Evolutionary conservation across 2,888 invertebrate species (phyloP), one percentile per base, ranked within the genome.

Genomic region (Homarus gammarus): DNA sequence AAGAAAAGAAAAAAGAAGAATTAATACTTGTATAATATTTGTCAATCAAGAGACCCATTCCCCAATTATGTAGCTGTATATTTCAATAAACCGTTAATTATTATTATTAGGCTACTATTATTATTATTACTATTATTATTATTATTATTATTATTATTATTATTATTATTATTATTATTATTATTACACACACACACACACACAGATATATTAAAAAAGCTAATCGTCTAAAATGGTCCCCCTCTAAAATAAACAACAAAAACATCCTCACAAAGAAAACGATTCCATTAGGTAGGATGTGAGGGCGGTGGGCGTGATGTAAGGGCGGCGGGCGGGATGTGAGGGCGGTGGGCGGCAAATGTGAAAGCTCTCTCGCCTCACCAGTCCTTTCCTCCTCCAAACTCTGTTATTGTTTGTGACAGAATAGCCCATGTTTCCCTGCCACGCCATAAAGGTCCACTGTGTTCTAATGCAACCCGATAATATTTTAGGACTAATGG

Each of bases 401-500:
- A 56, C 64, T 27, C 64, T 64, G 64, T 64, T 64, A 64, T 64
- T 64, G 64, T 64, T 64, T 64, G 64, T 64, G 64, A 64, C 64
- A 64, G 12, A 64, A 64, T 64, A 64, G 64, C 64, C 64, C 27
- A 64, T 64, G 64, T n/a, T n/a, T n/a, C 64, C 64, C 64, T 2
- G 27, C n/a, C 64, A 64, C 64, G 6, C 8, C 64, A 27, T 6
- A 64, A n/a, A 56, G 18, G 64, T 27, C 64, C 64, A 10, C 27
- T 64, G 6, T 27, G 27, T 64, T 8, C 64, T 64, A 64, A 64
- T 64, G 64, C 27, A 64, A n/a, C 22, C n/a, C 27, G 27, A 22
- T 6, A 27, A 12, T n/a, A 22, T 27, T 64, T 27, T 64, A 22
- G 64, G 3, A 27, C 64, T 27, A 64, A 2, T n/a, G 64, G 22